These are phyloP conservation scores for Microplitis demolitor DNA, from an alignment of 1,140 invertebrate genomes.

Conservation along the genomic window DNA sequence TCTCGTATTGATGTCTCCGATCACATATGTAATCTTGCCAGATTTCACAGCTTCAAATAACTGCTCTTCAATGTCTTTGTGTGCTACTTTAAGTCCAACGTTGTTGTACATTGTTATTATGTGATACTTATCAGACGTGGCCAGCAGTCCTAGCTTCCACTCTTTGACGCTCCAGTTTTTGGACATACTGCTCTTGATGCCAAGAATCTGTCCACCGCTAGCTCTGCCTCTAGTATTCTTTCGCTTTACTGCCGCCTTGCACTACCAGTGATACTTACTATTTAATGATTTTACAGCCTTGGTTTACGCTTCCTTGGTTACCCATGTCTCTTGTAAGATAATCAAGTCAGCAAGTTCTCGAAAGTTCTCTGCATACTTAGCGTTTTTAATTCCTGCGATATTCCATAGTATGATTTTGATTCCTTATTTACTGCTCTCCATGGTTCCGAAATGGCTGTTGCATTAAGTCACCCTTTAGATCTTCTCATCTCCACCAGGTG, in stretches of 20 bases:
- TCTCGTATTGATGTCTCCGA: slow-evolving; percentile 27
- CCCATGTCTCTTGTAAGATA: slow-evolving; percentile 27
- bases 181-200: slow-evolving; percentile 18
- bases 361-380: slow-evolving; percentile 9
- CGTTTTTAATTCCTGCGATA: background rate
- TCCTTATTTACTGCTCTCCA: background rate
- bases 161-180: background rate
- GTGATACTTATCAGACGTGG: background rate
- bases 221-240: slow-evolving; percentile 24
- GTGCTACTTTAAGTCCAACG: slow-evolving; percentile 2
- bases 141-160: background rate
- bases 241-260: slow-evolving; percentile 12
- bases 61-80: slow-evolving; percentile 5
- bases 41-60: slow-evolving; percentile 6
- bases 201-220: slow-evolving; percentile 24
- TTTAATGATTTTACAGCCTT: slow-evolving; percentile 9
- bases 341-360: slow-evolving; percentile 12
- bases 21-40: background rate
- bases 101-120: slow-evolving; percentile 26
- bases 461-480: background rate
- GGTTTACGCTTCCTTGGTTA: slow-evolving; percentile 15
- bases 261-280: slow-evolving; percentile 17
- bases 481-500: slow-evolving; percentile 1
- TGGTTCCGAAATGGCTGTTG: background rate
- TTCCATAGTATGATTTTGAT: background rate